phyloP scores from a whole-genome alignment of 2,797 vertebrate species.

The Acanthopagrus latus region DNA sequence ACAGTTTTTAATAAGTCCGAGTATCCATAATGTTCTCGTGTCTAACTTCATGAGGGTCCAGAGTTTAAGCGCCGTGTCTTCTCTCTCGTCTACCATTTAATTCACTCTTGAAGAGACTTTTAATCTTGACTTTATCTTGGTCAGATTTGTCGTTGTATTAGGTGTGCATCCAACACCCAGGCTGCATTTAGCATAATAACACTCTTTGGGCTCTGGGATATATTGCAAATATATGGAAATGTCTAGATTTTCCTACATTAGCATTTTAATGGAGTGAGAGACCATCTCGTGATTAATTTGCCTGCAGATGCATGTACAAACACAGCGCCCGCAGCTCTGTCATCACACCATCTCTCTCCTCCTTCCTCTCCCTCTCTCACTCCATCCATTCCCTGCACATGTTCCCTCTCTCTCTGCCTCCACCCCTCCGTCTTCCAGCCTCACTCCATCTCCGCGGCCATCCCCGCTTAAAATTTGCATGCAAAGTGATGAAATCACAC shows the following conservation, averaged over 20 bases:
- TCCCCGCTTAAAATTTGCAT: slow-evolving; percentile 75
- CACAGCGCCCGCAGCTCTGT: slow-evolving; percentile 73
- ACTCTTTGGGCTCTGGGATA: slow-evolving; percentile 69
- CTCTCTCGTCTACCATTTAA: slow-evolving; percentile 12
- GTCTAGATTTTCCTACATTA: slow-evolving; percentile 82
- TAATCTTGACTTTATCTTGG: slow-evolving; percentile 51
- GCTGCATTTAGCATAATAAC: slow-evolving; percentile 67
- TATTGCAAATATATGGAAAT: slow-evolving; percentile 80
- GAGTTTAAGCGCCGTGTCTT: neutral
- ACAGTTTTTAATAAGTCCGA: neutral
- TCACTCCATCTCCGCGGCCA: slow-evolving; percentile 31
- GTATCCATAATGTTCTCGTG: slow-evolving; percentile 10
- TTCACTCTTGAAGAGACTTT: slow-evolving; percentile 46
- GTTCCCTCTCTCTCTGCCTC: slow-evolving; percentile 38
- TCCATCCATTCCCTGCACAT: slow-evolving; percentile 56
- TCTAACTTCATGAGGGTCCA: slow-evolving; percentile 4
- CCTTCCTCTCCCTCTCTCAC: slow-evolving; percentile 45
- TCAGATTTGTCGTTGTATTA: slow-evolving; percentile 54
- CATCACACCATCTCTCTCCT: slow-evolving; percentile 68
- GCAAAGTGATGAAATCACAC: slow-evolving; percentile 78
- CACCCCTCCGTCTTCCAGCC: slow-evolving; percentile 13
- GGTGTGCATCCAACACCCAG: slow-evolving; percentile 50
- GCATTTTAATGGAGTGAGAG: slow-evolving; percentile 85
- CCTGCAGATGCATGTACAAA: slow-evolving; percentile 81
- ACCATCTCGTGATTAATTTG: slow-evolving; percentile 80